Percentiles rank a stretch among this genome's conserved stretches.
These are phyloP conservation scores for Reticulitermes speratus DNA, from an alignment of 1,140 invertebrate species.

Conservation along the genomic window DNA sequence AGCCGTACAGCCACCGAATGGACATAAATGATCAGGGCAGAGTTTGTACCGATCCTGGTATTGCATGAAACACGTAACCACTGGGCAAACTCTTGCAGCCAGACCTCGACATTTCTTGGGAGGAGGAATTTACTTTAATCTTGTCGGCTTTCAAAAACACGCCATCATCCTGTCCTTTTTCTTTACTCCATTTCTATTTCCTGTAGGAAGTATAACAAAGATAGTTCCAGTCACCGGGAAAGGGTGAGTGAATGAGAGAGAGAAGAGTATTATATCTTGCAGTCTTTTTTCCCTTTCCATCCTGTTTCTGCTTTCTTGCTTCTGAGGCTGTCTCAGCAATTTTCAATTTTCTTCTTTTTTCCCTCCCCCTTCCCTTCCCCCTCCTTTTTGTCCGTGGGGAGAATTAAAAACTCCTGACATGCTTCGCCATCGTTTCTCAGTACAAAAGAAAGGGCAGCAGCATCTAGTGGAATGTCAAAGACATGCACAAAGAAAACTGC, in stretches of 20 bases:
- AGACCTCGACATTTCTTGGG: neutral
- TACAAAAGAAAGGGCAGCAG: conserved; percentile 22
- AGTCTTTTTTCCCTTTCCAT: neutral
- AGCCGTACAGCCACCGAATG: too few species aligned
- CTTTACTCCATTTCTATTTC: conserved; percentile 24
- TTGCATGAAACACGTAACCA: neutral
- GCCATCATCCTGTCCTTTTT: conserved; percentile 26
- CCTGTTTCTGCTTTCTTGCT: conserved; percentile 31
- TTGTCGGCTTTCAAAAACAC: conserved; percentile 35
- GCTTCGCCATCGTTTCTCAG: conserved; percentile 26
- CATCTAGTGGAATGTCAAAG: conserved; percentile 24
- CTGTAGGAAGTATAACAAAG: neutral
- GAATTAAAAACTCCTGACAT: conserved; percentile 36
- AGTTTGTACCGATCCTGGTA: too few species aligned
- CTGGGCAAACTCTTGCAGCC: neutral
- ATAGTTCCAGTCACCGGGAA: neutral
- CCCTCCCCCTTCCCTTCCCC: neutral
- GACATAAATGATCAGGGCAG: too few species aligned
- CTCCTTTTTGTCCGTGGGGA: conserved; percentile 31
- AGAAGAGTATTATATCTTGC: conserved; percentile 29
- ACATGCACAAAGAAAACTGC: conserved; percentile 14
- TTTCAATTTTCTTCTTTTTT: conserved; percentile 36
- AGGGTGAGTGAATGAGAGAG: neutral
- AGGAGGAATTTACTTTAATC: conserved; percentile 34
- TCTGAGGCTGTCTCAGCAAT: conserved; percentile 34